Conservation (phyloP, 2,888 invertebrate genomes). For the Cryptophagus acutangulus region DNA sequence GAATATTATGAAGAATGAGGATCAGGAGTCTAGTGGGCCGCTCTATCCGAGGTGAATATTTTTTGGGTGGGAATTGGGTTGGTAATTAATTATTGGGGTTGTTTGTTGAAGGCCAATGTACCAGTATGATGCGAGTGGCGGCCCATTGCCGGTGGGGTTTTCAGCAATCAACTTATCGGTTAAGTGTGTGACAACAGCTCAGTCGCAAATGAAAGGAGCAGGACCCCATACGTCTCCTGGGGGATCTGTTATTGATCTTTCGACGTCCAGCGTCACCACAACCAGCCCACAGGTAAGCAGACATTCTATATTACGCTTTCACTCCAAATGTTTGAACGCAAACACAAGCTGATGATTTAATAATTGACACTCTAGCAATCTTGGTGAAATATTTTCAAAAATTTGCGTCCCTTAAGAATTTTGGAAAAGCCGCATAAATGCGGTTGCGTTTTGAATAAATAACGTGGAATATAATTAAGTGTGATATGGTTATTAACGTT, state of each 20-base stretch:
- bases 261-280: slow-evolving; percentile 78
- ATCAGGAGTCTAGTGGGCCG: slow-evolving; percentile 65
- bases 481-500: slow-evolving; percentile 37
- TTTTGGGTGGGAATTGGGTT: slow-evolving; percentile 3
- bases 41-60: slow-evolving; percentile 65
- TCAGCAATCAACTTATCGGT: slow-evolving; percentile 80
- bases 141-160: slow-evolving; percentile 69
- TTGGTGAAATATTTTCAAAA: too few species aligned
- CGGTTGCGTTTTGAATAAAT: slow-evolving; percentile 30
- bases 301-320: too few species aligned
- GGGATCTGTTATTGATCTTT: slow-evolving; percentile 79
- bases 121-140: slow-evolving; percentile 70
- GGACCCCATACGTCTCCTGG: slow-evolving; percentile 68
- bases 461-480: slow-evolving; percentile 33
- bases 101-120: slow-evolving; percentile 65
- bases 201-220: slow-evolving; percentile 57
- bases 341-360: too few species aligned
- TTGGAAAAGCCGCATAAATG: slow-evolving; percentile 28
- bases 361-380: too few species aligned
- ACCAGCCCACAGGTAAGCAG: slow-evolving; percentile 75
- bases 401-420: too few species aligned
- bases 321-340: too few species aligned
- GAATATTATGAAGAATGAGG: slow-evolving; percentile 64
- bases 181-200: slow-evolving; percentile 74
- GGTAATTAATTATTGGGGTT: slow-evolving; percentile 4